A percentile compares a stretch with the other conserved stretches of the same genome.
Evolutionary conservation across 2,113 vertebrate species (phyloP).

Genomic region (Chloropsis hardwickii): DNA sequence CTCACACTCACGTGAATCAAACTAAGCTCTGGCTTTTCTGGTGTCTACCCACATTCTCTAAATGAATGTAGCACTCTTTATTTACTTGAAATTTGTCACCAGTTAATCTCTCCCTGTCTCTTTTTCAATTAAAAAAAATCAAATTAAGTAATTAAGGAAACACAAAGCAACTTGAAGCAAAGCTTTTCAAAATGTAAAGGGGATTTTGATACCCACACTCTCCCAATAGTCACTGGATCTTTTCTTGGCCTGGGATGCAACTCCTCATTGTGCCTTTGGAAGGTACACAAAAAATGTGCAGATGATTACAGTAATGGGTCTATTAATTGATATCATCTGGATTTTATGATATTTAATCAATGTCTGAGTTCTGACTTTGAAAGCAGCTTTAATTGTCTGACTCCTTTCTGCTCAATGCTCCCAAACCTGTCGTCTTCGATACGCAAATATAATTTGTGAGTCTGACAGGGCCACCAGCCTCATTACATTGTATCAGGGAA

Average conservation of each 20-base stretch:
- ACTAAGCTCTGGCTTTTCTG: background rate
- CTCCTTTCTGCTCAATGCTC: background rate
- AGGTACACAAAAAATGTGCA: background rate
- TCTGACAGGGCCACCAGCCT: background rate
- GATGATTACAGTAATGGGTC: background rate
- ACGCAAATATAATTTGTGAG: background rate
- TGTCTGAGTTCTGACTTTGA: background rate
- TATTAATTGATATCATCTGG: slow-evolving; percentile 4
- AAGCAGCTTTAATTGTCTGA: background rate
- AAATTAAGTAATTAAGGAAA: background rate
- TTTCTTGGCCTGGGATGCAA: background rate
- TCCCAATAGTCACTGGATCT: background rate
- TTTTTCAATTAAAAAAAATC: background rate
- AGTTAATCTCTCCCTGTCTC: background rate
- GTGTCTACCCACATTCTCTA: background rate
- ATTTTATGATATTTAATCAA: slow-evolving; percentile 15
- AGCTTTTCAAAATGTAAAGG: background rate
- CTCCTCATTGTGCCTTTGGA: background rate
- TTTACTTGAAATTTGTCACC: background rate
- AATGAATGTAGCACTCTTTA: background rate
- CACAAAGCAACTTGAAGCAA: background rate
- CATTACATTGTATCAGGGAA: background rate
- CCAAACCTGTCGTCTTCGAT: background rate
- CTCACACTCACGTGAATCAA: background rate
- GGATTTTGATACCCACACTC: background rate